Base-by-base conservation (phyloP, 1,140 invertebrate genomes). In the Aphidius gifuensis region DNA sequence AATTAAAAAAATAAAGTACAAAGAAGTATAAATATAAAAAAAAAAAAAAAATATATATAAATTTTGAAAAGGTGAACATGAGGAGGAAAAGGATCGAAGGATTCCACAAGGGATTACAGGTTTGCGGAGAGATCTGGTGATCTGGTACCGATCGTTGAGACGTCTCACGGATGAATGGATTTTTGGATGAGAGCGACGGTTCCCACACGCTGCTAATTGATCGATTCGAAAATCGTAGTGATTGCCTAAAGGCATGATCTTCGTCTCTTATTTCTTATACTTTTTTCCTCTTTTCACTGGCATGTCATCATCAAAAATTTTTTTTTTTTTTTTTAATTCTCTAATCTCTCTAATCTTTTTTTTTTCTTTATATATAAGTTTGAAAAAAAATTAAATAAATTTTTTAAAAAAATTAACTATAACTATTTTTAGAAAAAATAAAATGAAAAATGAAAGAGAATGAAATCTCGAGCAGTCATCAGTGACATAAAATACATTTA, bases 191-290 rank as follows among this genome's bases (percentile, higher is more conserved):
- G 66, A 71, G 66, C 66, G 65, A 76, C 72, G 76, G 78, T 81
- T 81, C 79, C 79, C 79, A 81, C 79, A 81, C 78, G 75, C 73
- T 75, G 73, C 77, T 80, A 81, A 81, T 81, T 81, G 79, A 81
- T 81, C 79, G 77, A 81, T 80, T 77, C 74, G 72, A 77, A 79
- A 79, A 81, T 81, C 76, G 78, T 73, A 70, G 70, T 76, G 74
- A 80, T 79, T 77, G 75, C 74, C 74, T 64, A 60, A 61, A 73
- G 73, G 61, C 51, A 51, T 53, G 23, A 74, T 74, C 72, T 64
- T 11, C 44, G 21, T 53, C 64, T 62, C 57, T 70, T 60, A 65
- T 69, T 56, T 67, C 66, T 66, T 57, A 56, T 62, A 62, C 59
- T 39, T 55, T 43, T 58, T 62, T 63, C 59, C 58, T 65, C 65